Conservation (phyloP, 2,888 invertebrate species). For the Leptinotarsa tumamoca region DNA sequence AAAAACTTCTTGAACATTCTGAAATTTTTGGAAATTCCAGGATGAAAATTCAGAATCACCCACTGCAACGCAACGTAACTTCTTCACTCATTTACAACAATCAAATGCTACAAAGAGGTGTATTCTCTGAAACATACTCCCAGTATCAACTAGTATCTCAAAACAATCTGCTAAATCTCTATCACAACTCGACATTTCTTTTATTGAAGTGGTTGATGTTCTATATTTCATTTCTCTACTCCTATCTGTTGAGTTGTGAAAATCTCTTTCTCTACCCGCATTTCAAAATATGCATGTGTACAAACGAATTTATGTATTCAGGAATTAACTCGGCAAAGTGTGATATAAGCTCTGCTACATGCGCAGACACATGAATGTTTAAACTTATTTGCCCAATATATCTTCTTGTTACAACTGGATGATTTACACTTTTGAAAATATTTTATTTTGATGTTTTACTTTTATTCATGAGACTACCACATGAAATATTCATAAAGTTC, state of each 20-base stretch:
- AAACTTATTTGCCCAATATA: conserved; percentile 27
- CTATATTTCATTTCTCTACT: conserved; percentile 2
- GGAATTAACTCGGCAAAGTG: conserved; percentile 43
- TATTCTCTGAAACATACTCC: too few relatives aligned
- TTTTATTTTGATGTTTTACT: conserved; percentile 13
- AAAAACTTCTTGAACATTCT: too few relatives aligned
- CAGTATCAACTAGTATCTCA: too few relatives aligned
- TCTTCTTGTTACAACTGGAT: conserved; percentile 5
- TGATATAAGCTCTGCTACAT: conserved; percentile 39
- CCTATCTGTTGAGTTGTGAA: conserved; percentile 35
- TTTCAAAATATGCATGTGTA: conserved; percentile 42
- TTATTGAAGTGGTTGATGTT: background rate
- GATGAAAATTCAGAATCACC: too few relatives aligned
- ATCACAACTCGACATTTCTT: background rate
- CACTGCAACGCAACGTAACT: too few relatives aligned
- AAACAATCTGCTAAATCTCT: background rate
- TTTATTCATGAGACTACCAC: conserved; percentile 2
- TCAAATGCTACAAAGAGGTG: too few relatives aligned
- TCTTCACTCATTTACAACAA: too few relatives aligned
- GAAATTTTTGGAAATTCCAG: too few relatives aligned
- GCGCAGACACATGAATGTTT: conserved; percentile 31
- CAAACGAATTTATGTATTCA: conserved; percentile 40
- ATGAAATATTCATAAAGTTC: conserved; percentile 1
- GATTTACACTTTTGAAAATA: conserved; percentile 2
- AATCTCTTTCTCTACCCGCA: conserved; percentile 34